A percentile compares a stretch with the other conserved stretches of the same genome.
phyloP scores from a whole-genome alignment of 2,888 invertebrate genomes.

The Clanis bilineata region DNA sequence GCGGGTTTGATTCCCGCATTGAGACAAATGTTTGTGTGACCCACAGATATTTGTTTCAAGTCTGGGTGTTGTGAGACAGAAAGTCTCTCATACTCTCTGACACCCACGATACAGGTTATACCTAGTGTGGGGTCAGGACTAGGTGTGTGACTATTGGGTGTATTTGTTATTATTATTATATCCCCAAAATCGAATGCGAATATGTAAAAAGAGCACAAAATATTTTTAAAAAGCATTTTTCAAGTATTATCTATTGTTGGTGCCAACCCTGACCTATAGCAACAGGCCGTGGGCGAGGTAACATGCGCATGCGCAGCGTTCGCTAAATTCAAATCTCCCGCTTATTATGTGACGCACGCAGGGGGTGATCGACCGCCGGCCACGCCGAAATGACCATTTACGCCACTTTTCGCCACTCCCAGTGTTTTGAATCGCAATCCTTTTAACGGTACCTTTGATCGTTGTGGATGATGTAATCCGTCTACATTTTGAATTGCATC shows the following conservation, averaged over 20 bases:
- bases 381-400: constrained; percentile 41
- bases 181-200: too few relatives aligned
- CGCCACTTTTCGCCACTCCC: constrained; percentile 28
- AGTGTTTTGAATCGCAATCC: constrained; percentile 28
- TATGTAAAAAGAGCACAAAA: too few relatives aligned
- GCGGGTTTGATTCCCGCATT: too few relatives aligned
- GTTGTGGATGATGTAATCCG: constrained; percentile 12
- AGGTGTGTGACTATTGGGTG: too few relatives aligned
- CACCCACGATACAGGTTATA: too few relatives aligned
- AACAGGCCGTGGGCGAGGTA: constrained; percentile 46
- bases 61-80: too few relatives aligned
- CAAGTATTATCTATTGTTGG: background rate
- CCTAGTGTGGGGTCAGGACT: too few relatives aligned
- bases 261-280: constrained; percentile 40
- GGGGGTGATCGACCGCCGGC: constrained; percentile 42
- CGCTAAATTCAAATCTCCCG: constrained; percentile 46
- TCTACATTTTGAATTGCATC: constrained; percentile 7
- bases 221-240: too few relatives aligned
- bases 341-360: constrained; percentile 45
- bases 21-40: too few relatives aligned
- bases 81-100: too few relatives aligned
- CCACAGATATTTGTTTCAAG: too few relatives aligned
- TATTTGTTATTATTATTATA: too few relatives aligned
- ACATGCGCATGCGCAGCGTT: constrained; percentile 43
- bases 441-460: constrained; percentile 17